phyloP scores from a whole-genome alignment of 2,113 vertebrate genomes.

The Pionites leucogaster region DNA sequence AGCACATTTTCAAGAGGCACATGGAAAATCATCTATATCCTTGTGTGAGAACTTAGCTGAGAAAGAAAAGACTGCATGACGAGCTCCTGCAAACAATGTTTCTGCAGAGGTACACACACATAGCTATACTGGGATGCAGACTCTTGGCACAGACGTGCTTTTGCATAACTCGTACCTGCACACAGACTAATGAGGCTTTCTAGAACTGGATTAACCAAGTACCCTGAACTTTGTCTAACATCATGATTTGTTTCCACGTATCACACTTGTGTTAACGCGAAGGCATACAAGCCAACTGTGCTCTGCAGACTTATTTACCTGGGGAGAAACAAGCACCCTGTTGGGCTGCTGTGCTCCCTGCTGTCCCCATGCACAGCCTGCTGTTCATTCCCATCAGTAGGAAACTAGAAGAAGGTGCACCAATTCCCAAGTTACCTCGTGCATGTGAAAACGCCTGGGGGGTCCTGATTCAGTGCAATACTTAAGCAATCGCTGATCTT shows the following conservation, averaged over 20 bases:
- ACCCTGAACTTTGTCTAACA: neutral
- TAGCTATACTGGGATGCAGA: neutral
- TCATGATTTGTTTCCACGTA: rapidly evolving
- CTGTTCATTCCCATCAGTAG: neutral
- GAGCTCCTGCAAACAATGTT: neutral
- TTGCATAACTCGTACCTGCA: neutral
- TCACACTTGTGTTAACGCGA: neutral
- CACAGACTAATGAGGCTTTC: neutral
- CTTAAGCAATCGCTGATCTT: slow-evolving; percentile 47
- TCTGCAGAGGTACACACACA: neutral
- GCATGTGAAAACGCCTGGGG: slow-evolving; percentile 8
- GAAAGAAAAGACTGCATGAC: neutral
- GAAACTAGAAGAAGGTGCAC: neutral
- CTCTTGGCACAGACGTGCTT: neutral
- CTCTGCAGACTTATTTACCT: neutral
- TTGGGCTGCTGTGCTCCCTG: neutral
- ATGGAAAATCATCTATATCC: neutral
- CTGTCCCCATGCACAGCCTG: neutral
- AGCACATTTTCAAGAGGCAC: neutral
- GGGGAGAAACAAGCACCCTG: rapidly evolving
- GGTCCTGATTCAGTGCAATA: slow-evolving; percentile 46
- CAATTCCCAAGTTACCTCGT: neutral
- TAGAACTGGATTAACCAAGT: neutral
- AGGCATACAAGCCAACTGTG: neutral
- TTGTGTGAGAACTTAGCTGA: neutral